Percentiles rank a stretch among this genome's conserved stretches.
Conservation (phyloP, 2,888 invertebrate species). For the Drosophila rellima region DNA sequence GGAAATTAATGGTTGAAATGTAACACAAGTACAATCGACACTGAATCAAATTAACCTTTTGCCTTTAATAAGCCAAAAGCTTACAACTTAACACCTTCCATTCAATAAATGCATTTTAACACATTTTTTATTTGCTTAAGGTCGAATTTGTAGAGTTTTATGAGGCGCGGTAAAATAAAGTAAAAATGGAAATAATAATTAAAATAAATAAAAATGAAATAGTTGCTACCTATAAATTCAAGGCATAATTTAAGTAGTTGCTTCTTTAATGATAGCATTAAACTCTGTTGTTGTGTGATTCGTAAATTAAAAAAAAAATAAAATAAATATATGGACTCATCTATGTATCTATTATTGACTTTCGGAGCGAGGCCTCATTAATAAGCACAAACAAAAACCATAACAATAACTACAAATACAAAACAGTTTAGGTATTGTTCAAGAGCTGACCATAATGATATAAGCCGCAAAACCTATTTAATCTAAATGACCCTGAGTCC, state of each 20-base stretch:
- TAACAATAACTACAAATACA: conserved; percentile 36
- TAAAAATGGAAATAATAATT: conserved; percentile 9
- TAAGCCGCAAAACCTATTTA: conserved; percentile 72
- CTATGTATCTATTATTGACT: conserved; percentile 42
- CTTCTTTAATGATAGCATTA: conserved; percentile 36
- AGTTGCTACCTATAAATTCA: conserved; percentile 17
- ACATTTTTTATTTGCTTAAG: conserved; percentile 54
- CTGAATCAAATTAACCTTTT: conserved; percentile 56
- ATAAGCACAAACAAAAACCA: conserved; percentile 32
- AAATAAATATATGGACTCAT: conserved; percentile 23
- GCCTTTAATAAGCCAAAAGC: conserved; percentile 16
- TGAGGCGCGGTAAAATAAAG: conserved; percentile 39
- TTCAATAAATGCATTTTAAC: conserved; percentile 57
- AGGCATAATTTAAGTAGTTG: conserved; percentile 36
- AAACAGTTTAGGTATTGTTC: conserved; percentile 57
- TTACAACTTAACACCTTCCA: conserved; percentile 56
- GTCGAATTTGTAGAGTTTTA: conserved; percentile 66
- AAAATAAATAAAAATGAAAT: conserved; percentile 4
- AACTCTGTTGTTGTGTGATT: conserved; percentile 18
- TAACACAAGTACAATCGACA: conserved; percentile 53
- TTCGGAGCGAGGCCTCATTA: conserved; percentile 63
- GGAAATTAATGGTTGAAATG: conserved; percentile 44
- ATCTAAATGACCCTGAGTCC: conserved; percentile 69
- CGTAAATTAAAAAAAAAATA: conserved; percentile 34
- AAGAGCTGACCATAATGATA: conserved; percentile 63